A percentile compares a stretch with the other conserved stretches of the same genome.
phyloP scores from a whole-genome alignment of 2,113 vertebrate genomes.

The Nibea coibor region DNA sequence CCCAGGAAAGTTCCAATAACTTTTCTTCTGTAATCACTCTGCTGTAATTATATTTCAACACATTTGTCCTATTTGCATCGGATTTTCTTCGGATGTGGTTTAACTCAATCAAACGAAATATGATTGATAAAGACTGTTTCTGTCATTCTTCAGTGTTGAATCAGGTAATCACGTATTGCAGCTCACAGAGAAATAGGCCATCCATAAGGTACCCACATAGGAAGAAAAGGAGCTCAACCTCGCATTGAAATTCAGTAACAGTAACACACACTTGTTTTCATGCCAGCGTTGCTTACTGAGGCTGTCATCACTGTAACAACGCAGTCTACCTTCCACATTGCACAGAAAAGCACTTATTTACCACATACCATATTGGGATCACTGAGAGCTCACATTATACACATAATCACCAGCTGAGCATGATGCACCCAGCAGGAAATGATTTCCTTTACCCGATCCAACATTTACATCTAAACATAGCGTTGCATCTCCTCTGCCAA shows the following conservation, averaged over 20 bases:
- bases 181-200: conserved; percentile 49
- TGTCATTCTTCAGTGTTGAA: neutral
- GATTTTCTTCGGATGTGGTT: neutral
- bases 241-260: conserved; percentile 49
- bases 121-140: neutral
- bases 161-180: conserved; percentile 9
- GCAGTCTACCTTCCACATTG: conserved; percentile 34
- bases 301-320: conserved; percentile 60
- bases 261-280: conserved; percentile 40
- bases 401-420: conserved; percentile 33
- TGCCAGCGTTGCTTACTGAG: conserved; percentile 46
- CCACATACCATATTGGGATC: conserved; percentile 40
- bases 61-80: neutral
- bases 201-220: conserved; percentile 29
- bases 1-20: neutral
- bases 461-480: conserved; percentile 34
- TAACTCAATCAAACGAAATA: neutral
- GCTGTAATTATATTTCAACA: neutral
- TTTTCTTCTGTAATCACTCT: neutral
- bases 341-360: conserved; percentile 53
- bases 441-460: conserved; percentile 11
- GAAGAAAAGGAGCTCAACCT: conserved; percentile 34
- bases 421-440: neutral
- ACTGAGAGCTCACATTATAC: conserved; percentile 26
- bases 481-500: conserved; percentile 17